Evolutionary conservation across 2,888 invertebrate species (phyloP), one percentile per base, ranked within the genome.

Genomic region (Oxystoma pomonae): DNA sequence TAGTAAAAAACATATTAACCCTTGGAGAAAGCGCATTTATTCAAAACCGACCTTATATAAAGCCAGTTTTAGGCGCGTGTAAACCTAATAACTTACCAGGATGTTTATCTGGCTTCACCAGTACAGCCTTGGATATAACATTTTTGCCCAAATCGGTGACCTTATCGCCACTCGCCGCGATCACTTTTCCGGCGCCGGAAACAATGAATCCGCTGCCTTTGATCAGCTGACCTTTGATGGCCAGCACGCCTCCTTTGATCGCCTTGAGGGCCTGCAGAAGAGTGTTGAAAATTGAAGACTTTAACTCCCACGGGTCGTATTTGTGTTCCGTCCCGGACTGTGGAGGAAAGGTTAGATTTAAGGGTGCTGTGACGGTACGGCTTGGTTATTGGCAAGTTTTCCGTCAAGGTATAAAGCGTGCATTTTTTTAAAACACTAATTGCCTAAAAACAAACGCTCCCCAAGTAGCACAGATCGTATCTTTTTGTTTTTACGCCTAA

Each of bases 261-360:
- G 94, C 93, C 76, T 94, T 94, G 0, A 92, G 89, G 0, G 94
- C 93, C 84, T 94, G 92, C 75, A 94, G 86, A 9, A 94, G 83
- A 1, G 93, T 92, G 78, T 88, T 89, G 16, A 93, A 81, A 65
- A 94, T 90, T 0, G 91, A 90, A 75, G 91, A 91, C 80, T 93
- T 93, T 73, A 93, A 82, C 18, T 89, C 86, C 89, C 88, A 91
- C 22, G 76, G 75, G 61, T 80, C 78, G 64, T 77, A 74, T 1
- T 72, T 70, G 66, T 77, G 76, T 21, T 75, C 71, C 53, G 74
- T 75, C 67, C 76, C 71, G 21, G 67, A 65, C 75, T 75, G 68
- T 20, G 5, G 35, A 35, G 35, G 3, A 35, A 35, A 35, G 3
- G 35, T 35, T 35, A 35, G 12, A 35, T 35, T 3, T 35, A 7